Conservation (phyloP, 1,140 invertebrate genomes). For the Adelges cooleyi region DNA sequence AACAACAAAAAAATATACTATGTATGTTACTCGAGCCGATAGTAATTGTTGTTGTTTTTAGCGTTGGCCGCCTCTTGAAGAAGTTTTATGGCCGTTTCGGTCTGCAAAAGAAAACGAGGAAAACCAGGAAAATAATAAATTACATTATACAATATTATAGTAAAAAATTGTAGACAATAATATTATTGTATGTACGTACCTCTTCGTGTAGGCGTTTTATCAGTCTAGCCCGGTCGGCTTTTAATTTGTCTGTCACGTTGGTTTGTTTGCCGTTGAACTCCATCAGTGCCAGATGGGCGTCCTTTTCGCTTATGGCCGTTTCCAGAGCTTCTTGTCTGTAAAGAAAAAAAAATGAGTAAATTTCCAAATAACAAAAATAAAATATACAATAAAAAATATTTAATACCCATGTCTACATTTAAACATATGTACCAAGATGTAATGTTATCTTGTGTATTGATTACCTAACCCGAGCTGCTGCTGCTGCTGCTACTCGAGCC, state of each 20-base stretch:
- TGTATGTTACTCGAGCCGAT: neutral
- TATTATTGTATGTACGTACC: slow-evolving; percentile 39
- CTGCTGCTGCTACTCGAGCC: no score
- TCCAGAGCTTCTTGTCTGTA: slow-evolving; percentile 69
- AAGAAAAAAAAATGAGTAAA: slow-evolving; percentile 30
- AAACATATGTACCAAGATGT: no score
- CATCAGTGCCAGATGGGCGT: slow-evolving; percentile 67
- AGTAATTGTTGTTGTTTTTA: slow-evolving; percentile 11
- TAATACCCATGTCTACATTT: no score
- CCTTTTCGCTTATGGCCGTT: slow-evolving; percentile 71
- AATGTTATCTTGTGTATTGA: no score
- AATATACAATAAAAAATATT: no score
- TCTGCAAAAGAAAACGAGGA: slow-evolving; percentile 16
- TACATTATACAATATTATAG: no score
- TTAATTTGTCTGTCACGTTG: slow-evolving; percentile 50
- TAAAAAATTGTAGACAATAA: neutral
- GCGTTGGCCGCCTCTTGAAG: slow-evolving; percentile 30
- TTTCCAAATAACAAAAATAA: no score
- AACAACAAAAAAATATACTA: neutral
- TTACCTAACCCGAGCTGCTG: no score
- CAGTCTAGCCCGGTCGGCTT: slow-evolving; percentile 48
- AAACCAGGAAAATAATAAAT: no score
- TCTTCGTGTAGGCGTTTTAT: slow-evolving; percentile 56
- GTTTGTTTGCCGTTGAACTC: slow-evolving; percentile 60
- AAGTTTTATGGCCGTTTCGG: slow-evolving; percentile 32